Percentiles rank a stretch among this genome's conserved stretches.
Conservation (phyloP, 2,113 vertebrate species). For the Epinephelus moara region DNA sequence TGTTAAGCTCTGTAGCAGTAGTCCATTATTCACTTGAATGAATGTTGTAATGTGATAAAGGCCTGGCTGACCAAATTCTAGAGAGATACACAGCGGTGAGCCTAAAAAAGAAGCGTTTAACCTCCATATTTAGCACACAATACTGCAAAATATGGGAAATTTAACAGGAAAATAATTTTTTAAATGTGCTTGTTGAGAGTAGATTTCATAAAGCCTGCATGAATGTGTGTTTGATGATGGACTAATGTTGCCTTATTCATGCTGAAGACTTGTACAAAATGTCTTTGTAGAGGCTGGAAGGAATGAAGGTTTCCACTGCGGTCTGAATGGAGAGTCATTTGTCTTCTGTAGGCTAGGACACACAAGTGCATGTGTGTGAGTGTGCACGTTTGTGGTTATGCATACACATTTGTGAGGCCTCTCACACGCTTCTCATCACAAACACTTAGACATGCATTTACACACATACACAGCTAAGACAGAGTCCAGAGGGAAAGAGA, state of each 20-base stretch:
- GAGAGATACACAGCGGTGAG: background rate
- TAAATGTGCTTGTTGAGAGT: background rate
- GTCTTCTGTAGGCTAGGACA: background rate
- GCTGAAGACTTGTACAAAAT: background rate
- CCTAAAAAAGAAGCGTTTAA: background rate
- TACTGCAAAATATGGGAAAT: background rate
- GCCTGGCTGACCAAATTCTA: constrained; percentile 8
- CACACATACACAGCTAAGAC: constrained; percentile 38
- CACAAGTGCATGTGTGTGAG: background rate
- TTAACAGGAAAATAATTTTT: background rate
- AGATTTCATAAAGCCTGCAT: background rate
- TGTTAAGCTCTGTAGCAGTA: constrained; percentile 38
- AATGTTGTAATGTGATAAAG: constrained; percentile 28
- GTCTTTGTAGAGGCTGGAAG: background rate
- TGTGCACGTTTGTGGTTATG: background rate
- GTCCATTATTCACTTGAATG: constrained; percentile 42
- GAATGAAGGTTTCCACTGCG: constrained; percentile 22
- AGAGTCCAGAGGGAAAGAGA: constrained; percentile 59
- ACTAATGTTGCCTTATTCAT: background rate
- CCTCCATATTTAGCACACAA: background rate
- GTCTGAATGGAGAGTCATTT: background rate
- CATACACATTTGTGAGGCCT: constrained; percentile 14
- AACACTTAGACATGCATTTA: constrained; percentile 24
- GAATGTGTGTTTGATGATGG: background rate
- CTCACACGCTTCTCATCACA: constrained; percentile 45